Percentiles rank a stretch among this genome's conserved stretches.
Evolutionary conservation across 2,113 vertebrate species (phyloP).

Genomic region (Pelobates fuscus): DNA sequence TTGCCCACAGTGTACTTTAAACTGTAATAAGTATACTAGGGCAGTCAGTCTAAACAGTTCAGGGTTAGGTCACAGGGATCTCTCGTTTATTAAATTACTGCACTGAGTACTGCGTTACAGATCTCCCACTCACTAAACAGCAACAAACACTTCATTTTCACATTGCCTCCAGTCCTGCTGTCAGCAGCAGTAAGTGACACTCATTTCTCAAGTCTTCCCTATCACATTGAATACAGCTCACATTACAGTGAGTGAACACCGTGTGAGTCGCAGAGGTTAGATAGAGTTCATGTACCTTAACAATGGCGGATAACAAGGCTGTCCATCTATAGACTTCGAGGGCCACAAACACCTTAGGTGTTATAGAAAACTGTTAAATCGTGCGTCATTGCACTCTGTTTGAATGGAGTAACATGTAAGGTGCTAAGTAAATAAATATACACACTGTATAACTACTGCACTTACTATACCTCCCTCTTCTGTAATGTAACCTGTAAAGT

Average conservation of each 20-base stretch:
- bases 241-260: conserved; percentile 24
- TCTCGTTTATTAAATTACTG: conserved; percentile 4
- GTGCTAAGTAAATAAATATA: too few species aligned
- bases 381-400: too few species aligned
- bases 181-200: conserved; percentile 18
- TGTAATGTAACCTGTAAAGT: too few species aligned
- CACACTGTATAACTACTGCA: too few species aligned
- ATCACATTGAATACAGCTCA: background rate
- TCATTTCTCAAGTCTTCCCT: background rate
- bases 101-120: conserved; percentile 36
- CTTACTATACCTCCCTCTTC: too few species aligned
- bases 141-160: conserved; percentile 42
- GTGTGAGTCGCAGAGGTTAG: conserved; percentile 20
- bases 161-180: conserved; percentile 25
- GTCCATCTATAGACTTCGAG: too few species aligned
- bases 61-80: conserved; percentile 23
- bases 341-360: too few species aligned
- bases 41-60: conserved; percentile 18
- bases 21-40: too few species aligned
- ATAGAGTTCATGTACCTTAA: conserved; percentile 25
- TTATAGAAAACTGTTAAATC: too few species aligned
- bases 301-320: too few species aligned
- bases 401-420: too few species aligned
- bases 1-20: too few species aligned
- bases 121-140: conserved; percentile 27